These are phyloP conservation scores for Lepidotrigona ventralis DNA, from an alignment of 1,140 invertebrate species.

Conservation along the genomic window DNA sequence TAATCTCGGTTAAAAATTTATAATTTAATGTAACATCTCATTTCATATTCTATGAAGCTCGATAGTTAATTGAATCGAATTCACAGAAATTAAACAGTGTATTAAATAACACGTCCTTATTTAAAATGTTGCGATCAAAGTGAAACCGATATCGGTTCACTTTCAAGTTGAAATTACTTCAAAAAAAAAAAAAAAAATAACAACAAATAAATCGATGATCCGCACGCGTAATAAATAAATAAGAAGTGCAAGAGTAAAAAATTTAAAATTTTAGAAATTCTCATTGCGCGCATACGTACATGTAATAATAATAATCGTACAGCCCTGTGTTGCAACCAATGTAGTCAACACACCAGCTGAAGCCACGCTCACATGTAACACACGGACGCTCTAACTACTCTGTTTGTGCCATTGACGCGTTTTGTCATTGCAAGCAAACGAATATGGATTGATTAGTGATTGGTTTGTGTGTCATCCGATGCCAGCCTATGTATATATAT, in stretches of 20 bases:
- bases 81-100: not conserved
- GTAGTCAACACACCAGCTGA: constrained; percentile 61
- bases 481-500: too few species aligned
- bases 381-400: not conserved
- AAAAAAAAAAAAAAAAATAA: not conserved
- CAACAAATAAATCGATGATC: not conserved
- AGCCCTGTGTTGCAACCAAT: constrained; percentile 57
- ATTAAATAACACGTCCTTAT: not conserved
- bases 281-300: not conserved
- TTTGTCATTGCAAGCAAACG: not conserved
- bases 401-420: constrained; percentile 6
- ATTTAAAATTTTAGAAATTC: not conserved
- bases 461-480: too few species aligned
- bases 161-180: not conserved
- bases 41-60: too few species aligned
- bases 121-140: not conserved
- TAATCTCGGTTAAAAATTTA: not conserved
- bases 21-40: not conserved
- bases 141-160: not conserved
- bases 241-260: not conserved
- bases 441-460: not conserved
- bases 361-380: not conserved
- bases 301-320: constrained; percentile 6
- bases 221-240: not conserved
- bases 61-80: not conserved